These are phyloP conservation scores for Lycocerus yunnanus DNA, from an alignment of 2,888 invertebrate species.

Conservation along the genomic window DNA sequence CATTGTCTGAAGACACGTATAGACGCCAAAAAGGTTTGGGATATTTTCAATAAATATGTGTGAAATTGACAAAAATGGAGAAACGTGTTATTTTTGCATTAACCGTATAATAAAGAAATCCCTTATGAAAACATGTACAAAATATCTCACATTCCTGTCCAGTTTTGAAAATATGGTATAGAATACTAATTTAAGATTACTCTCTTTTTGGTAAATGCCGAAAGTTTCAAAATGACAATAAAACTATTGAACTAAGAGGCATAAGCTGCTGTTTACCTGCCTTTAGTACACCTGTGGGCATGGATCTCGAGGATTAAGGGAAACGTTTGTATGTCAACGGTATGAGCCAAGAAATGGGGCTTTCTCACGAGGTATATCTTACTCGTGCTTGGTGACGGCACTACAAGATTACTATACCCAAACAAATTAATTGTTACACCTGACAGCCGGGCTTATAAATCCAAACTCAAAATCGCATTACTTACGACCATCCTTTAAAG, in stretches of 20 bases:
- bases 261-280: slow-evolving; percentile 25
- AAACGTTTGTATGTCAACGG: slow-evolving; percentile 13
- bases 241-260: not conserved
- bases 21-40: not conserved
- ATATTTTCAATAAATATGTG: not conserved
- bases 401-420: slow-evolving; percentile 25
- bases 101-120: slow-evolving; percentile 15
- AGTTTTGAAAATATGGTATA: slow-evolving; percentile 18
- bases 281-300: slow-evolving; percentile 28
- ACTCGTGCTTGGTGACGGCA: slow-evolving; percentile 28
- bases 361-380: slow-evolving; percentile 23
- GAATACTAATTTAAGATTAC: slow-evolving; percentile 32
- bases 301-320: slow-evolving; percentile 23
- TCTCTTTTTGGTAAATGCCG: slow-evolving; percentile 23
- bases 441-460: slow-evolving; percentile 23
- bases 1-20: not conserved
- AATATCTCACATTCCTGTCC: slow-evolving; percentile 14
- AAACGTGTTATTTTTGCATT: slow-evolving; percentile 27
- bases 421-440: slow-evolving; percentile 30
- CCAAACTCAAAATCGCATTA: not conserved
- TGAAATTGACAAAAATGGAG: not conserved
- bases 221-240: slow-evolving; percentile 25
- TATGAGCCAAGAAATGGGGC: slow-evolving; percentile 18
- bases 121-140: slow-evolving; percentile 8
- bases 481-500: not conserved